These are phyloP conservation scores for Atta texana DNA, from an alignment of 1,140 invertebrate species.

Conservation along the genomic window DNA sequence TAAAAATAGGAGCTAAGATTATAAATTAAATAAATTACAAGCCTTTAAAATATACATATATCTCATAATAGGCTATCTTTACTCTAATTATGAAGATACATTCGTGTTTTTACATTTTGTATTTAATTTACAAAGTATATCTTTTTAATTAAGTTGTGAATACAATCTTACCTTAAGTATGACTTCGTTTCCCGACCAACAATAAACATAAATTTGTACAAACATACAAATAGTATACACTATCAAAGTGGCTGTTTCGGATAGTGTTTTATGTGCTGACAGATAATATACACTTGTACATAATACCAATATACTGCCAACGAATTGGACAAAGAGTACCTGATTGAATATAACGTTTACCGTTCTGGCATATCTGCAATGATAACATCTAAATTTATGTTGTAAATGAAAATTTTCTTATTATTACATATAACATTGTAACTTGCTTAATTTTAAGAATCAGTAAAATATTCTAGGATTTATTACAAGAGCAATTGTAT, in stretches of 20 bases:
- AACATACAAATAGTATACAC: conserved; percentile 44
- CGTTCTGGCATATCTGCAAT: conserved; percentile 38
- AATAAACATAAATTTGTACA: conserved; percentile 39
- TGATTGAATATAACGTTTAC: conserved; percentile 38
- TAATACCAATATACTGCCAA: conserved; percentile 40
- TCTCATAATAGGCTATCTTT: no score
- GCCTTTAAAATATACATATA: no score
- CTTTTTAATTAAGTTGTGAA: background rate
- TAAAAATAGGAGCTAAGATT: no score
- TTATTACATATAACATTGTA: background rate
- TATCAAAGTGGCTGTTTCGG: background rate
- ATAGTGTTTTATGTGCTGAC: background rate
- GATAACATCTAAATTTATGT: background rate
- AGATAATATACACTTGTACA: conserved; percentile 49
- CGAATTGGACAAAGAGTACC: conserved; percentile 43
- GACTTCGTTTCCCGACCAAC: conserved; percentile 56
- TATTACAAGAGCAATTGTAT: background rate
- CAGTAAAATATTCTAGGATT: background rate
- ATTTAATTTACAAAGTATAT: background rate
- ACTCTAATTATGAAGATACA: background rate
- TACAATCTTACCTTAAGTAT: conserved; percentile 36
- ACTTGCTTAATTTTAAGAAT: background rate
- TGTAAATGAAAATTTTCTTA: background rate
- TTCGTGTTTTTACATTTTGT: background rate
- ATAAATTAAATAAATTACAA: no score